phyloP scores from a whole-genome alignment of 2,113 vertebrate species.

The Scalopus aquaticus region DNA sequence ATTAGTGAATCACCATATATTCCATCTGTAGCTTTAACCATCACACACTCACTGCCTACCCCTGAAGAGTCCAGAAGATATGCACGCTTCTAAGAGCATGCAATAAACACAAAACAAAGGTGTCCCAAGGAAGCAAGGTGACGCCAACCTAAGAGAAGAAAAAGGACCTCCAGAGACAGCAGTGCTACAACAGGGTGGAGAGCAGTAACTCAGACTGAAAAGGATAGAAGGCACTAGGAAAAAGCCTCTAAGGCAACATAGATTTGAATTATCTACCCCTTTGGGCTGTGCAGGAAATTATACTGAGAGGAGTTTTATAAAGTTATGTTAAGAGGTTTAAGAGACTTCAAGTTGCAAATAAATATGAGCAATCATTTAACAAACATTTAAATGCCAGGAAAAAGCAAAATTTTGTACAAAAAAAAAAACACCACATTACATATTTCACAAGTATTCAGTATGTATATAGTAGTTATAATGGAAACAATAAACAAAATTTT shows the following conservation, averaged over 20 bases:
- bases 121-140: background rate
- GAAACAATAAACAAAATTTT: background rate
- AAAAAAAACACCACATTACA: background rate
- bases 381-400: background rate
- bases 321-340: background rate
- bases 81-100: background rate
- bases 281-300: background rate
- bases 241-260: background rate
- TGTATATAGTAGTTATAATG: background rate
- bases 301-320: background rate
- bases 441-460: background rate
- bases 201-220: background rate
- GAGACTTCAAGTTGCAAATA: conserved; percentile 4
- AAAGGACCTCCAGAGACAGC: background rate
- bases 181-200: background rate
- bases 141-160: background rate
- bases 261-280: background rate
- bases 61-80: background rate
- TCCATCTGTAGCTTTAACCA: background rate
- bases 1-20: background rate
- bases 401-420: background rate
- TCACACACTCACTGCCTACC: background rate
- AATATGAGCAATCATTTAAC: conserved; percentile 14
- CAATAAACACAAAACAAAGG: background rate
- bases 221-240: background rate